phyloP scores from a whole-genome alignment of 1,140 invertebrate genomes.

The Campoletis sonorensis region DNA sequence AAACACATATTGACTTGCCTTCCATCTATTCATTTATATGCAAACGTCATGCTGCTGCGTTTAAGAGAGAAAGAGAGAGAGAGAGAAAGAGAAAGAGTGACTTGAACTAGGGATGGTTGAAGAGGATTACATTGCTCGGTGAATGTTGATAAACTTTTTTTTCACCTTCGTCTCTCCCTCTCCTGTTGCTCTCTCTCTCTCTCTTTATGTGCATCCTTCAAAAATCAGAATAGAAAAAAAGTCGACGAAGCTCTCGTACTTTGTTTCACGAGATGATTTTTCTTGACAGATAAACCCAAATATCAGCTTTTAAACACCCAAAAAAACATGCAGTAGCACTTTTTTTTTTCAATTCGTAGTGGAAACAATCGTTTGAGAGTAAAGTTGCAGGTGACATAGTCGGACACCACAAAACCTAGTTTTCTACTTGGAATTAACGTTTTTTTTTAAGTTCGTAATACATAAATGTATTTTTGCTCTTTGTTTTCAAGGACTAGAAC shows the following conservation, averaged over 20 bases:
- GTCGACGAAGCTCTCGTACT: background rate
- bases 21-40: slow-evolving; percentile 53
- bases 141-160: slow-evolving; percentile 13
- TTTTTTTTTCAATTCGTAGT: no score
- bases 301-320: no score
- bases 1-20: slow-evolving; percentile 41
- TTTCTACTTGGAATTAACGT: no score
- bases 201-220: background rate
- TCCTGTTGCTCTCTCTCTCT: slow-evolving; percentile 3
- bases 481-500: no score
- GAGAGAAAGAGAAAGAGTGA: background rate
- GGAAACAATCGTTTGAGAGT: no score
- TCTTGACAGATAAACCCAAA: background rate
- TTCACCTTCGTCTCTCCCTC: no score
- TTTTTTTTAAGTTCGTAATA: no score
- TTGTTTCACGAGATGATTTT: background rate
- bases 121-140: slow-evolving; percentile 27
- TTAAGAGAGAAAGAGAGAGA: background rate
- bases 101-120: no score
- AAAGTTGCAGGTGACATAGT: no score
- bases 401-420: no score
- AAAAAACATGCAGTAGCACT: no score
- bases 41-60: slow-evolving; percentile 36
- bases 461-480: no score
- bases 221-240: background rate